A percentile compares a stretch with the other conserved stretches of the same genome.
Evolutionary conservation across 2,113 vertebrate genomes (phyloP).

Genomic region (Xiphias gladius): DNA sequence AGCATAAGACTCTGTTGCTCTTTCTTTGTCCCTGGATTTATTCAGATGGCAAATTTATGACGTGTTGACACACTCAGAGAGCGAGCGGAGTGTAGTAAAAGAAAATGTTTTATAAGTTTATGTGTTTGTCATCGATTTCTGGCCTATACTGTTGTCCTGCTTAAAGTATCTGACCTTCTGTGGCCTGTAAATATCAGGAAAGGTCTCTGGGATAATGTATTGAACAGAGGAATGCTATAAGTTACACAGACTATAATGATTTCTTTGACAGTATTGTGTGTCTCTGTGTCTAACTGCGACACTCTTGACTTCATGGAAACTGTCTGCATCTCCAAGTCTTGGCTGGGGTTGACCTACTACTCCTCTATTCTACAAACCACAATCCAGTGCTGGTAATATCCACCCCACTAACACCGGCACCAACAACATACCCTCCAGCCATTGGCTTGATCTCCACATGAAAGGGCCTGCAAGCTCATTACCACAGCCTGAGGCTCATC

Average conservation of each 20-base stretch:
- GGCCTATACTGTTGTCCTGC: conserved; percentile 52
- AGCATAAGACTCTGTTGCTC: conserved; percentile 20
- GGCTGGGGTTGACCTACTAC: conserved; percentile 46
- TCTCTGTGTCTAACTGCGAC: conserved; percentile 51
- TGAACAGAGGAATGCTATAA: conserved; percentile 72
- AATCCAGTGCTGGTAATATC: conserved; percentile 65
- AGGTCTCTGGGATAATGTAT: conserved; percentile 67
- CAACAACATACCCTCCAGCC: conserved; percentile 60
- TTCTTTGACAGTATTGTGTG: conserved; percentile 56
- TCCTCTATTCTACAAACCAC: conserved; percentile 40
- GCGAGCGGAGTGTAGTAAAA: conserved; percentile 26
- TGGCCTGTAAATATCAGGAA: conserved; percentile 72
- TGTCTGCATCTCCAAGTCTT: conserved; percentile 46
- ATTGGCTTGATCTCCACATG: conserved; percentile 78
- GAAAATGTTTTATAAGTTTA: conserved; percentile 48
- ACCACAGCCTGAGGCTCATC: conserved; percentile 72
- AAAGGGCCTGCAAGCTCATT: conserved; percentile 79
- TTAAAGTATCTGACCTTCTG: conserved; percentile 68
- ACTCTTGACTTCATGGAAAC: conserved; percentile 70
- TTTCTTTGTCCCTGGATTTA: conserved; percentile 49
- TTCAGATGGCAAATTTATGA: conserved; percentile 63
- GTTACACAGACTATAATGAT: conserved; percentile 56
- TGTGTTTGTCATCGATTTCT: conserved; percentile 63
- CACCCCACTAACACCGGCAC: conserved; percentile 59
- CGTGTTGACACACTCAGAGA: conserved; percentile 58